Evolutionary conservation across 1,140 invertebrate species (phyloP).

Genomic region (Penaeus chinensis): DNA sequence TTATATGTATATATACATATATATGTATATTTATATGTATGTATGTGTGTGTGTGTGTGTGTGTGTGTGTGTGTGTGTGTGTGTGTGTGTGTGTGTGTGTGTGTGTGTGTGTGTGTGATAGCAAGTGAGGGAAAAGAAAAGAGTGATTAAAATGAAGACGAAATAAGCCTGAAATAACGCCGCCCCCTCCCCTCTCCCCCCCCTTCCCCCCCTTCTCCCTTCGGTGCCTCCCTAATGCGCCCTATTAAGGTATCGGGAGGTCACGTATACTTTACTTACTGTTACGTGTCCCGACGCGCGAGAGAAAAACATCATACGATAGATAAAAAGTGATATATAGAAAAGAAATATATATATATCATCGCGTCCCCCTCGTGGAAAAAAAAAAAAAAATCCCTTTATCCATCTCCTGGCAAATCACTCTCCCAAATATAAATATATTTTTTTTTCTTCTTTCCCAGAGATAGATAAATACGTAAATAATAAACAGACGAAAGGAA

Average conservation of each 20-base stretch:
- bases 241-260: too few species aligned
- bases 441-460: not conserved
- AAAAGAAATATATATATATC: not conserved
- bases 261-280: too few species aligned
- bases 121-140: too few species aligned
- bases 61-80: not conserved
- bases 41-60: not conserved
- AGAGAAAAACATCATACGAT: too few species aligned
- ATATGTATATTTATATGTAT: not conserved
- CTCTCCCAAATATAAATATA: not conserved
- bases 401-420: too few species aligned
- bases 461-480: not conserved
- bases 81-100: not conserved
- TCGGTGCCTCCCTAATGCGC: too few species aligned
- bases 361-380: not conserved
- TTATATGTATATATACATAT: constrained; percentile 18
- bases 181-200: too few species aligned
- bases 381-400: not conserved
- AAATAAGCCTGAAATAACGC: too few species aligned
- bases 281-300: too few species aligned
- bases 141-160: too few species aligned
- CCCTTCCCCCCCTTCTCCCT: too few species aligned
- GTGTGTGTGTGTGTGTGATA: not conserved
- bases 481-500: not conserved
- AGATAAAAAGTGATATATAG: too few species aligned